These are phyloP conservation scores for Ruditapes philippinarum DNA, from an alignment of 1,140 invertebrate species.

Conservation along the genomic window DNA sequence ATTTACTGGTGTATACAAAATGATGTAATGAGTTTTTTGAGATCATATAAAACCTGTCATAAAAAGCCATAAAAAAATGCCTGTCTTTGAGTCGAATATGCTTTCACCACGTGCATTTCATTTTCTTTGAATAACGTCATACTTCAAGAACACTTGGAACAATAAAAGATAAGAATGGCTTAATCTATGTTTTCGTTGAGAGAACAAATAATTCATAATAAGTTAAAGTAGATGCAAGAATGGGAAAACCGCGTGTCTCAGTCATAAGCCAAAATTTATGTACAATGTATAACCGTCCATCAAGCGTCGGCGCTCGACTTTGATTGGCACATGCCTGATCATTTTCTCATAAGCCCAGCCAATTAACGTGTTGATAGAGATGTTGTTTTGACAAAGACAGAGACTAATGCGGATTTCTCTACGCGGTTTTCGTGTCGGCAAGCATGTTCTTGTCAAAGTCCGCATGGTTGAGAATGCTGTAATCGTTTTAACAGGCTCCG, in stretches of 20 bases:
- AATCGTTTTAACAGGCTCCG: constrained; percentile 7
- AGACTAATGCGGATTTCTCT: constrained; percentile 34
- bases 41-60: no score
- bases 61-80: no score
- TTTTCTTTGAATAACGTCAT: no score
- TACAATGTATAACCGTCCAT: background rate
- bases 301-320: constrained; percentile 17
- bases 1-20: no score
- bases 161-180: no score
- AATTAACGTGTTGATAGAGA: constrained; percentile 40
- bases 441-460: constrained; percentile 37
- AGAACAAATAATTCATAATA: background rate
- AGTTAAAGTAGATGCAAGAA: background rate
- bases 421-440: background rate
- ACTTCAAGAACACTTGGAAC: no score
- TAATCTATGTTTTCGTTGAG: no score
- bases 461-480: constrained; percentile 10
- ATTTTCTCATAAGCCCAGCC: constrained; percentile 51
- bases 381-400: constrained; percentile 31
- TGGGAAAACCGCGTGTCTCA: background rate
- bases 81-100: no score
- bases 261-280: constrained; percentile 12
- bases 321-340: constrained; percentile 50
- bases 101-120: no score
- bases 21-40: no score